Percentiles rank a stretch among this genome's conserved stretches.
These are phyloP conservation scores for Sitophilus oryzae DNA, from an alignment of 1,140 invertebrate genomes.

Conservation along the genomic window DNA sequence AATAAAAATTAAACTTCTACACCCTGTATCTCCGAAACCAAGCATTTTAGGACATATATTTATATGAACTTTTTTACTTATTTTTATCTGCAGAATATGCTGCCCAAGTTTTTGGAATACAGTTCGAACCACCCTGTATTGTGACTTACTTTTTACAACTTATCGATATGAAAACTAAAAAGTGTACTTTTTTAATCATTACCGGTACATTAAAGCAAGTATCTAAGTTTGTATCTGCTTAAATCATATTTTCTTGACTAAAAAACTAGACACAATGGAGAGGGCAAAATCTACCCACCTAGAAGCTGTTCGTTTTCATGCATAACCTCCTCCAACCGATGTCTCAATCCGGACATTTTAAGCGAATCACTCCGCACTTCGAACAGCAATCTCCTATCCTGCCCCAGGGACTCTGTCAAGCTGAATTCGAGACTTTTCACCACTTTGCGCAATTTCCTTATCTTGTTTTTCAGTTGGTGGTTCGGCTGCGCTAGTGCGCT, in stretches of 20 bases:
- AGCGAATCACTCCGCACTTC: conserved; percentile 16
- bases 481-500: too few species aligned
- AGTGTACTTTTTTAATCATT: too few species aligned
- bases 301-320: conserved; percentile 25
- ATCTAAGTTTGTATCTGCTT: not conserved
- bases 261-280: not conserved
- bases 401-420: conserved; percentile 15
- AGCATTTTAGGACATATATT: too few species aligned
- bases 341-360: conserved; percentile 10
- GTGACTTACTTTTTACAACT: too few species aligned
- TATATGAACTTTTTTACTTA: too few species aligned
- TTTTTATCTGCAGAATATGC: too few species aligned
- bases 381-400: conserved; percentile 23
- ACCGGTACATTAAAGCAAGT: conserved; percentile 1
- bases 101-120: too few species aligned
- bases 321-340: conserved; percentile 20
- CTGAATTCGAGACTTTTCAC: conserved; percentile 22
- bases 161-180: too few species aligned
- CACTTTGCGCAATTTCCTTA: conserved; percentile 1
- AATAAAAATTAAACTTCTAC: too few species aligned
- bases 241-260: not conserved
- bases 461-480: conserved; percentile 1
- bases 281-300: not conserved
- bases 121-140: too few species aligned
- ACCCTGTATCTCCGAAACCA: too few species aligned